These are phyloP conservation scores for Gopherus evgoodei DNA, from an alignment of 2,113 vertebrate genomes.

Conservation along the genomic window DNA sequence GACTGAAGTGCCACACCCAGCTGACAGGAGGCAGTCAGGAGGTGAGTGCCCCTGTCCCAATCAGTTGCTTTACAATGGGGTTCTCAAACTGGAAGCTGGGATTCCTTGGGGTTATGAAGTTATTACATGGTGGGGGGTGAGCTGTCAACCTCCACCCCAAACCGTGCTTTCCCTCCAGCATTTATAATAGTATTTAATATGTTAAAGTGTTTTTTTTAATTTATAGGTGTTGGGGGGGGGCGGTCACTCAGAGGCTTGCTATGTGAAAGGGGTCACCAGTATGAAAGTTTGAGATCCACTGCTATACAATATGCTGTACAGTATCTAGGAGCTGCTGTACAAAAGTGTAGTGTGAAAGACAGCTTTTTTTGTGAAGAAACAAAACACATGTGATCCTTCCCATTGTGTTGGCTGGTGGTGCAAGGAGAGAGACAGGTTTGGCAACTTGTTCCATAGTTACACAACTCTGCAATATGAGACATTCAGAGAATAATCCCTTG, in stretches of 20 bases:
- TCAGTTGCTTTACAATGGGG: neutral
- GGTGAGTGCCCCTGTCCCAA: neutral
- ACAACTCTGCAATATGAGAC: rapidly evolving
- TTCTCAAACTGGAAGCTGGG: too few relatives aligned
- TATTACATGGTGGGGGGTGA: too few relatives aligned
- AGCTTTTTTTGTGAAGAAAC: too few relatives aligned
- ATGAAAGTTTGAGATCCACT: too few relatives aligned
- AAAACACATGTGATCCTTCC: rapidly evolving
- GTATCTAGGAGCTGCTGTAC: neutral
- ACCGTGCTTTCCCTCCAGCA: too few relatives aligned
- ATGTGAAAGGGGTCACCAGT: too few relatives aligned
- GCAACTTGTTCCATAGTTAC: neutral
- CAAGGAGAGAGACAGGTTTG: neutral
- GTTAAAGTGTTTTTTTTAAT: too few relatives aligned
- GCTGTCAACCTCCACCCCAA: too few relatives aligned
- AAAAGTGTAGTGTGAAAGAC: rapidly evolving
- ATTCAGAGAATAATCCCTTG: neutral
- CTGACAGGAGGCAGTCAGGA: neutral
- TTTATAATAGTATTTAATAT: too few relatives aligned
- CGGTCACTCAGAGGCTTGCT: too few relatives aligned
- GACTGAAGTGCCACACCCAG: neutral
- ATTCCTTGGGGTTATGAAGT: too few relatives aligned
- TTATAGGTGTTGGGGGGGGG: too few relatives aligned
- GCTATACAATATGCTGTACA: neutral
- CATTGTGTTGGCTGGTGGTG: rapidly evolving